Conservation (phyloP, 2,888 invertebrate species). For the Aleiodes leptofemur region DNA sequence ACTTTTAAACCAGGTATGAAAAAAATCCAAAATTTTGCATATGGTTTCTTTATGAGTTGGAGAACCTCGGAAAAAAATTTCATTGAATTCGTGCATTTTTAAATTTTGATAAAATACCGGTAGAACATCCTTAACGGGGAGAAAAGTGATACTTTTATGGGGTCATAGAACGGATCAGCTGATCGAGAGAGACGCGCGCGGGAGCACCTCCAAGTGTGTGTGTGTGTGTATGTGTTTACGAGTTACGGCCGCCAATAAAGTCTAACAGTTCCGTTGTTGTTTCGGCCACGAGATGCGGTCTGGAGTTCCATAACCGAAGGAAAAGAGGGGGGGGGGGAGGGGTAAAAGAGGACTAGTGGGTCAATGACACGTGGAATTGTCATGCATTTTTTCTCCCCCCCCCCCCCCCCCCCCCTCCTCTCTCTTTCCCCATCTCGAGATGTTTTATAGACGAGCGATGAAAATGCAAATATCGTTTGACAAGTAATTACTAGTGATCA, state of each 20-base stretch:
- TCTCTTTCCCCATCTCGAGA: background rate
- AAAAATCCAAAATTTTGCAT: too few species aligned
- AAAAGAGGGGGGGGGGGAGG: background rate
- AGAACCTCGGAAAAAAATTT: too few species aligned
- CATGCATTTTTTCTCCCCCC: slow-evolving; percentile 3
- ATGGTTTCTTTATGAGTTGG: too few species aligned
- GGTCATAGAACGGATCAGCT: slow-evolving; percentile 75
- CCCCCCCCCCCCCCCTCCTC: background rate
- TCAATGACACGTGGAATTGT: slow-evolving; percentile 12
- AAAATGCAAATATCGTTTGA: background rate
- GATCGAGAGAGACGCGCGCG: slow-evolving; percentile 73
- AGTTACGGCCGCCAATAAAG: slow-evolving; percentile 76
- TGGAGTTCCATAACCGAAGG: slow-evolving; percentile 49
- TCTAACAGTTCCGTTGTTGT: slow-evolving; percentile 67
- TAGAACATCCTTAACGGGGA: slow-evolving; percentile 16
- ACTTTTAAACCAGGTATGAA: too few species aligned
- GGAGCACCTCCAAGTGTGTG: too few species aligned
- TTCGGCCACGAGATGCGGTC: slow-evolving; percentile 66
- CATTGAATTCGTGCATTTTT: too few species aligned
- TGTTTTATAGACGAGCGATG: slow-evolving; percentile 20
- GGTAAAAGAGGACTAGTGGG: slow-evolving; percentile 9
- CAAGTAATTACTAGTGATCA: slow-evolving; percentile 37
- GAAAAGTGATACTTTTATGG: slow-evolving; percentile 57
- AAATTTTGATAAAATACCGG: too few species aligned
- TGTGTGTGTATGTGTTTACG: slow-evolving; percentile 69